A percentile compares a stretch with the other conserved stretches of the same genome.
Evolutionary conservation across 2,113 vertebrate genomes (phyloP).

Genomic region (Charina bottae): DNA sequence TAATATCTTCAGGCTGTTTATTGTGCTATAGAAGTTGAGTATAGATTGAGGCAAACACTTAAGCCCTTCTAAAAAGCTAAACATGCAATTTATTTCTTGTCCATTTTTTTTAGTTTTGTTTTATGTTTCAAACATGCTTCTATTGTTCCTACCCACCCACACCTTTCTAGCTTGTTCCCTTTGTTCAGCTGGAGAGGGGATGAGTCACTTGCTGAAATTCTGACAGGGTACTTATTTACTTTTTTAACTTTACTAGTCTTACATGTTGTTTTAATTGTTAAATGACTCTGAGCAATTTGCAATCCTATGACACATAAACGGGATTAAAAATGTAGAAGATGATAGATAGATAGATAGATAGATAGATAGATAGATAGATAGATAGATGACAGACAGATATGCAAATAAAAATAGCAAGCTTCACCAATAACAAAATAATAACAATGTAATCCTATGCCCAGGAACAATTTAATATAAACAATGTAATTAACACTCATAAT

Average conservation of each 20-base stretch:
- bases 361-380: too few relatives aligned
- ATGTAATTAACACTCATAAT: neutral
- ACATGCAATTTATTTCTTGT: neutral
- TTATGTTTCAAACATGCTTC: neutral
- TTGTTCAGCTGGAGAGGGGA: neutral
- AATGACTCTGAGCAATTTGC: neutral
- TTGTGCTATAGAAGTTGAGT: neutral
- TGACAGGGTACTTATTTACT: neutral
- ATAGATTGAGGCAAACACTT: neutral
- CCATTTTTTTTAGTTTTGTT: neutral
- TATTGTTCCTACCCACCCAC: neutral
- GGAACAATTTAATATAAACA: too few relatives aligned
- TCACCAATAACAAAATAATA: neutral
- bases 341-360: neutral
- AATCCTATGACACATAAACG: neutral
- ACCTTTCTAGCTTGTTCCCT: neutral
- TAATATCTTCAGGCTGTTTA: neutral
- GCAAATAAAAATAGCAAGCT: neutral
- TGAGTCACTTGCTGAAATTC: neutral
- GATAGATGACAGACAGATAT: too few relatives aligned
- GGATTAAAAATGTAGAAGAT: neutral
- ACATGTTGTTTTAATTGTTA: neutral
- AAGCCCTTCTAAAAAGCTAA: neutral
- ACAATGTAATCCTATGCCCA: neutral
- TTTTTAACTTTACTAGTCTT: neutral